These are phyloP conservation scores for Sarcophaga caerulescens DNA, from an alignment of 2,888 invertebrate genomes.

Conservation along the genomic window DNA sequence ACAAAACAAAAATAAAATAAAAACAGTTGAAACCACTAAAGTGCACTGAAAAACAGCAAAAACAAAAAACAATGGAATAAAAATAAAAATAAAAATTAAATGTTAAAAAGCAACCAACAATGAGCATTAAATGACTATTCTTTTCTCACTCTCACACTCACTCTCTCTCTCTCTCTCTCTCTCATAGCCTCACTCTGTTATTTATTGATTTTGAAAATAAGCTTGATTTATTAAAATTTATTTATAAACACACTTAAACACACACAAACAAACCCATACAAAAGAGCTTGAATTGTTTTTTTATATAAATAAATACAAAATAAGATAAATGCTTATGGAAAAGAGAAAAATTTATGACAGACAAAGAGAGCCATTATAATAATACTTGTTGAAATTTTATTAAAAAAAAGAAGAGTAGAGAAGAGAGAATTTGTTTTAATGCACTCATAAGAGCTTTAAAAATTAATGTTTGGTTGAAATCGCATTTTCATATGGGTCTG, in stretches of 20 bases:
- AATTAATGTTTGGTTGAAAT: too few species aligned
- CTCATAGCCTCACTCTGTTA: conserved; percentile 2
- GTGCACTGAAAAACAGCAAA: not conserved
- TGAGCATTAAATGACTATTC: conserved; percentile 43
- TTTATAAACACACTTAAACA: not conserved
- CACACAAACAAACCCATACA: not conserved
- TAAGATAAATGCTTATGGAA: conserved; percentile 49
- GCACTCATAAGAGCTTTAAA: too few species aligned
- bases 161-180: too few species aligned
- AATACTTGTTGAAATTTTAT: conserved; percentile 29
- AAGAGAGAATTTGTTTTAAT: too few species aligned
- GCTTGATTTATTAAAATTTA: conserved; percentile 56
- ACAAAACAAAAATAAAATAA: not conserved
- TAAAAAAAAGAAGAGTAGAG: too few species aligned
- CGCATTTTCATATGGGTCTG: too few species aligned
- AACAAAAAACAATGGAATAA: too few species aligned
- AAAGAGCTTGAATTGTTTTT: not conserved
- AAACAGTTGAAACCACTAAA: conserved; percentile 36
- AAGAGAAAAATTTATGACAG: conserved; percentile 14
- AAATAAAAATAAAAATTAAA: conserved; percentile 45
- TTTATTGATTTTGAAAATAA: conserved; percentile 60
- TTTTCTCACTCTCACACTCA: not conserved
- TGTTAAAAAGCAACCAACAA: conserved; percentile 49
- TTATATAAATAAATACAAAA: conserved; percentile 36
- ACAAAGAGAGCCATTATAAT: not conserved